Conservation (phyloP, 2,797 vertebrate genomes). For the Sphenodon punctatus region DNA sequence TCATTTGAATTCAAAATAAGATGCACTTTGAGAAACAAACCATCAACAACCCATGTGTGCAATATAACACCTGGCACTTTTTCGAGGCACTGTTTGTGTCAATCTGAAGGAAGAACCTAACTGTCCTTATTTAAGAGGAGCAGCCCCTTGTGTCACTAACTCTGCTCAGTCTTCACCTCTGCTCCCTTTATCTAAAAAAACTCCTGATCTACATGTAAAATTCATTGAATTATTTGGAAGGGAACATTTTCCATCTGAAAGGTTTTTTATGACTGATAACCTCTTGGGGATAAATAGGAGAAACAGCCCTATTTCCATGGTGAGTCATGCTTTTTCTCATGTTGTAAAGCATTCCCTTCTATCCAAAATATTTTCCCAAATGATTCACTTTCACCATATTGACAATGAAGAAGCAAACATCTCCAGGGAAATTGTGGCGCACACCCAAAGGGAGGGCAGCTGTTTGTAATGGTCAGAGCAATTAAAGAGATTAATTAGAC, state of each 20-base stretch:
- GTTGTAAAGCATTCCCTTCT: constrained; percentile 25
- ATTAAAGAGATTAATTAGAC: constrained; percentile 34
- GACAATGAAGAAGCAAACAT: constrained; percentile 23
- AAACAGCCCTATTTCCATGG: constrained; percentile 8
- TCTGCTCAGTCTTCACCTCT: not conserved
- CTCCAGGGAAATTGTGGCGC: not conserved
- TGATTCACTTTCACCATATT: not conserved
- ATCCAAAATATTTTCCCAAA: not conserved
- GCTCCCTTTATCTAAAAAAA: not conserved
- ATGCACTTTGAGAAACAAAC: too few relatives aligned
- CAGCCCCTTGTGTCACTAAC: not conserved
- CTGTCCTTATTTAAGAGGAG: not conserved
- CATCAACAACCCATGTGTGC: too few relatives aligned
- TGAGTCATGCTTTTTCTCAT: constrained; percentile 19
- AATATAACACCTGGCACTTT: too few relatives aligned
- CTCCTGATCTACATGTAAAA: not conserved
- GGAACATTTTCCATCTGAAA: not conserved
- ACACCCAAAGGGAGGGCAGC: not conserved
- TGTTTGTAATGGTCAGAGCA: constrained; percentile 18
- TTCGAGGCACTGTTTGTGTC: not conserved
- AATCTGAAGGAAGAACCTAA: not conserved
- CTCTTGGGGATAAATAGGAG: constrained; percentile 14
- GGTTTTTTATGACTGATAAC: constrained; percentile 26
- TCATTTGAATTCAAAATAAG: too few relatives aligned
- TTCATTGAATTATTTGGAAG: not conserved